Base-by-base conservation (phyloP, 2,113 vertebrate species). In the Xiphias gladius region DNA sequence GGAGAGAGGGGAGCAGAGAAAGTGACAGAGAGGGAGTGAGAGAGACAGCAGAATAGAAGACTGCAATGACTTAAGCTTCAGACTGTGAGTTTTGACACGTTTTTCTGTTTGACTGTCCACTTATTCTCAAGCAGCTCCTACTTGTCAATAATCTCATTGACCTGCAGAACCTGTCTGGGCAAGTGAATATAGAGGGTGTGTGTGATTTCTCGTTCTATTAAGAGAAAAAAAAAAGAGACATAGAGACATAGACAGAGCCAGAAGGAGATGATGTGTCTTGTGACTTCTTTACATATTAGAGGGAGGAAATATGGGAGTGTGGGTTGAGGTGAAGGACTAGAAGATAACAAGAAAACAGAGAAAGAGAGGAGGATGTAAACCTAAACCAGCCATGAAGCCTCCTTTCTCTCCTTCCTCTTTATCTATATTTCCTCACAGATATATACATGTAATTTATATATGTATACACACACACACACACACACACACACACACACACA, bases 81-180 rank as follows among this genome's bases (percentile, higher is more conserved):
- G 19, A 0, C 54, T 72, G 50, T 57, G 75, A 73, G 69, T 26
- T 79, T 43, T 67, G 63, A 66, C 79, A 83, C 54, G 32, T 61
- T 26, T 66, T n/a, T 68, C 70, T 68, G 43, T 79, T 89, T 8
- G 80, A 76, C 72, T 72, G 0, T 35, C 39, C 57, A 30, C 73
- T 74, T 63, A 59, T 79, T 82, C 69, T 85, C 69, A 68, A 79
- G 81, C 52, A 59, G 20, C 80, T n/a, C n/a, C n/a, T 54, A 26
- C 48, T 17, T 67, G 84, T 83, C 88, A 65, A 55, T 89, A 85
- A 4, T 83, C 43, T 19, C 57, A 37, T 7, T 59, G 71, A 85
- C 74, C 50, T 41, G 28, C 6, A 19, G 46, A 76, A 55, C 61
- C 58, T 59, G 83, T 66, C 70, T 7, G 64, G 24, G 28, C 19